Evolutionary conservation across 1,140 invertebrate species (phyloP), one percentile per base, ranked within the genome.

Genomic region (Pseudomyrmex pallidus): DNA sequence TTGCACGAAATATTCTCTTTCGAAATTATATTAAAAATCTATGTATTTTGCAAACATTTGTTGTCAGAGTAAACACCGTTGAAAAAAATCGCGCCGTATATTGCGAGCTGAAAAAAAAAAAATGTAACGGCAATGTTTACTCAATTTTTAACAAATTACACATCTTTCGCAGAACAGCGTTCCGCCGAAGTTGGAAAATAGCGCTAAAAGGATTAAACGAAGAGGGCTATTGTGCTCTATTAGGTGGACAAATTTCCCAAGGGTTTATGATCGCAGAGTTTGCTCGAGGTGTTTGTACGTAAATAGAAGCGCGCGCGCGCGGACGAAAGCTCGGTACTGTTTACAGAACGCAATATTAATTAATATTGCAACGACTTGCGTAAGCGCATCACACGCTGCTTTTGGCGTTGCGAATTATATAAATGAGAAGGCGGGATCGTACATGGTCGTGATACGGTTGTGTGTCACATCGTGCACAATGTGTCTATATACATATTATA

Each of bases 221-320:
- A 5, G 13, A 2, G 2, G 5, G 1, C 0, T 10, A 15, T 35
- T 10, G 22, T 48, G 15, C 10, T 70, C 5, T 68, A 70, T 70
- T 59, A 57, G 10, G 22, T 57, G 66, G 44, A 67, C 52, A 44
- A 78, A 78, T 78, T 78, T 78, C 76, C 63, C 76, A 48, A 48
- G 76, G 64, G 76, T 78, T 57, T 78, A 46, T 57, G 20, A 35
- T 70, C 44, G 2, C 52, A 78, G 56, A 78, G 56, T 70, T 78
- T 5, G 20, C 4, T 17, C 44, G 20, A 17, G 44, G 15, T 48
- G 13, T 70, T 77, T 68, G 15, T 59, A 48, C 20, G 22, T n/a
- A 35, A 22, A 68, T 25, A 48, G 52, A 17, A 57, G 9, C 25
- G 46, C 20, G 9, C 17, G 5, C 35, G 46, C 62, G 17, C n/a